These are phyloP conservation scores for Tragelaphus imberbis DNA, from an alignment of 2,113 vertebrate genomes.

Conservation along the genomic window DNA sequence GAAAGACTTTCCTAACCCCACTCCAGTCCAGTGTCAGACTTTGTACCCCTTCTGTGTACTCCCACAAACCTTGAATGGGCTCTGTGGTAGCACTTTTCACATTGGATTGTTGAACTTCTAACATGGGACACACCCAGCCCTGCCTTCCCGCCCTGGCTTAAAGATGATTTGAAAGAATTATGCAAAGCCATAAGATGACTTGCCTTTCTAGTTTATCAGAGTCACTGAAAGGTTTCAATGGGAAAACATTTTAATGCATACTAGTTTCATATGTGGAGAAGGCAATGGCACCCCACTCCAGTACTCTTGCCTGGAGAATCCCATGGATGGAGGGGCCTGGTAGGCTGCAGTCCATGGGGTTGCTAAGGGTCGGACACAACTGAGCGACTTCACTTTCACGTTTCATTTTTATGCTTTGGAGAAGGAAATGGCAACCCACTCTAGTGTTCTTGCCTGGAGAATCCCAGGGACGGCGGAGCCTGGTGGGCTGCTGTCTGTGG, in stretches of 20 bases:
- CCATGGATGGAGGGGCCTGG: no score
- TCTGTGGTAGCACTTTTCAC: background rate
- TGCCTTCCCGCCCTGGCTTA: background rate
- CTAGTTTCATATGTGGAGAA: background rate
- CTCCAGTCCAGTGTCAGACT: background rate
- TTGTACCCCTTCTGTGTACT: background rate
- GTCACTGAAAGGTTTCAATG: background rate
- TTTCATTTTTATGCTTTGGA: no score
- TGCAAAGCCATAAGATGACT: background rate
- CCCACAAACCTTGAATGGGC: background rate
- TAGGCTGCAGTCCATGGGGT: no score
- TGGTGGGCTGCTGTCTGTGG: no score
- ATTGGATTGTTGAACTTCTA: background rate
- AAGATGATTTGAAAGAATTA: background rate
- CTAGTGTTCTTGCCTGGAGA: no score
- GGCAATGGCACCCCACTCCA: no score
- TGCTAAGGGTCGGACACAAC: no score
- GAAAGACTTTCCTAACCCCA: background rate
- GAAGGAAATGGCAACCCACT: no score
- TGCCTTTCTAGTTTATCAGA: background rate
- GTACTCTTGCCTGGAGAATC: no score
- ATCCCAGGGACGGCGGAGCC: no score
- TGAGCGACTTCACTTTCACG: no score
- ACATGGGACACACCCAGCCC: background rate
- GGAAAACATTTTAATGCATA: background rate